phyloP scores from a whole-genome alignment of 2,888 invertebrate genomes.

The Dolichomitus sp. region DNA sequence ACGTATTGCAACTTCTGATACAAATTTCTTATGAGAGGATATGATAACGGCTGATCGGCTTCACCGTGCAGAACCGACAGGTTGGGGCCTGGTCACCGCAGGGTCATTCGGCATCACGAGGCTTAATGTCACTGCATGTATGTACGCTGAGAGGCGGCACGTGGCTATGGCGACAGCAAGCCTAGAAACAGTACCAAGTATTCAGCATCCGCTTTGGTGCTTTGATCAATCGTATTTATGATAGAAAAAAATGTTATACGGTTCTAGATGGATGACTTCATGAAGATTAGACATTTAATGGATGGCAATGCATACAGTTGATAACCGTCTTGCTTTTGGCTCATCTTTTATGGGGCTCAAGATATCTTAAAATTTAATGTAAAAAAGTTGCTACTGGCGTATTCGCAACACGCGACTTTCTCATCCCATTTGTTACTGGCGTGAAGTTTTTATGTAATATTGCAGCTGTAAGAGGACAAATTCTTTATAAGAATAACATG shows the following conservation, averaged over 20 bases:
- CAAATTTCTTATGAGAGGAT: background rate
- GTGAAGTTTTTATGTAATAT: no score
- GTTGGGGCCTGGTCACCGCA: slow-evolving; percentile 20
- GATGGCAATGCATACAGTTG: background rate
- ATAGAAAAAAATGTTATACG: background rate
- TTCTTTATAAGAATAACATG: background rate
- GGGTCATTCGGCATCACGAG: slow-evolving; percentile 35
- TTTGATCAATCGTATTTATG: slow-evolving; percentile 11
- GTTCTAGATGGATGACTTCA: background rate
- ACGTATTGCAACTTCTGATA: no score
- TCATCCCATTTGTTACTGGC: no score
- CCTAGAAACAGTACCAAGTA: background rate
- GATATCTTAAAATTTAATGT: no score
- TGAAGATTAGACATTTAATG: background rate
- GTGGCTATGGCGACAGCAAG: background rate
- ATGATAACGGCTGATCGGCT: background rate
- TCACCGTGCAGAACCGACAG: background rate
- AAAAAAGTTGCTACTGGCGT: no score
- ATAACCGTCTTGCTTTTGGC: background rate
- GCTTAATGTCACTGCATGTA: slow-evolving; percentile 31
- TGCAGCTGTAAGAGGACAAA: no score
- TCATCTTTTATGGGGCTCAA: background rate
- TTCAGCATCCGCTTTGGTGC: slow-evolving; percentile 25
- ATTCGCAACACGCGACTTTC: no score
- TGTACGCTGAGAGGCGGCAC: slow-evolving; percentile 9